Evolutionary conservation across 2,113 vertebrate genomes (phyloP), one percentile per base, ranked within the genome.

Genomic region (Tenrec ecaudatus): DNA sequence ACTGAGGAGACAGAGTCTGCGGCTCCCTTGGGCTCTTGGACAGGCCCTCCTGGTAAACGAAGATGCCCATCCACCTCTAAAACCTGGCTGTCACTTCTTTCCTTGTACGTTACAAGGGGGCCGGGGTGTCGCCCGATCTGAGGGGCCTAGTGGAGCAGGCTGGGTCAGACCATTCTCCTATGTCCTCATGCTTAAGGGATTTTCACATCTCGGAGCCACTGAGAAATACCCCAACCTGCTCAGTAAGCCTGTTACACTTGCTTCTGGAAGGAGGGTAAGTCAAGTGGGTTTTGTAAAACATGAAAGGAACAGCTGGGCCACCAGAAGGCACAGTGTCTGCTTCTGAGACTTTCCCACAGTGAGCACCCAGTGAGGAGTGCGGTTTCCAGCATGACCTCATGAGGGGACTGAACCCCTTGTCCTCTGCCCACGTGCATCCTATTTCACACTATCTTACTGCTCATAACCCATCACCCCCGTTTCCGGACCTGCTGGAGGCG

Each of bases 1-100:
- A 99, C 98, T 99, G 96, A 97, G 86, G 0, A 58, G 5, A 0
- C 0, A 6, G 3, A 0, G 0, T 0, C 0, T 53, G 47, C 1
- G 1, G 29, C 19, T 3, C 0, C 0, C n/a, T 80, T 3, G 66
- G 73, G 36, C 40, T 29, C 25, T 2, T 43, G 2, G 7, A 69
- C 27, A 31, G 86, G 81, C 2, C 31, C 60, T 23, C 17, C 60
- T 23, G 22, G 22, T 62, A 20, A 19, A 20, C 22, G 3, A 77
- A 31, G 90, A 27, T 1, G 27, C 19, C 60, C 10, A 62, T 68
- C 86, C 2, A 1, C 53, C 62, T 36, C 1, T 2, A 20, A 14
- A 62, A 71, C 6, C 0, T 62, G 22, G 6, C 27, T 7, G 0
- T 47, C 0, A 5, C 71, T 22, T 23, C 76, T 62, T 68, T 17